These are phyloP conservation scores for Pentalonia nigronervosa DNA, from an alignment of 1,140 invertebrate genomes.

Conservation along the genomic window DNA sequence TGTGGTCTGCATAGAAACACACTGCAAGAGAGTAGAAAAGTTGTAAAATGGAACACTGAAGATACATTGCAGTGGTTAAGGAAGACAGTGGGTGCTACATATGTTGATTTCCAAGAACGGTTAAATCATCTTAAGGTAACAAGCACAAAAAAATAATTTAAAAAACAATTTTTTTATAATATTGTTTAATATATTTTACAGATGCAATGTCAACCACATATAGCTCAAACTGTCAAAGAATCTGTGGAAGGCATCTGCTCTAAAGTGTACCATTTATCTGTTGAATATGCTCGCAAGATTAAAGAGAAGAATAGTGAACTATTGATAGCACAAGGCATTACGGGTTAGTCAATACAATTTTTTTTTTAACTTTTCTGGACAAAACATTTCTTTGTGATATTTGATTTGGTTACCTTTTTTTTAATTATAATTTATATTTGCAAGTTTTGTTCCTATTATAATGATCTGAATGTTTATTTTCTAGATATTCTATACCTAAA, in stretches of 20 bases:
- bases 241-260: conserved; percentile 95
- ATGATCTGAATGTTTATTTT: no score
- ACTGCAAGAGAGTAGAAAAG: conserved; percentile 92
- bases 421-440: no score
- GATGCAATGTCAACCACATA: conserved; percentile 92
- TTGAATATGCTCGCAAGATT: conserved; percentile 90
- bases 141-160: neutral
- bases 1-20: conserved; percentile 71
- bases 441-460: no score
- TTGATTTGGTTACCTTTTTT: no score
- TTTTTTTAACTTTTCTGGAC: neutral
- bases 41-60: conserved; percentile 98
- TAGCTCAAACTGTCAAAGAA: conserved; percentile 90
- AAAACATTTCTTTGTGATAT: no score
- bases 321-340: conserved; percentile 85
- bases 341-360: conserved; percentile 64
- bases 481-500: no score
- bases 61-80: conserved; percentile 96
- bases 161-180: conserved; percentile 5
- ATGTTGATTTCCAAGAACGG: conserved; percentile 92
- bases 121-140: conserved; percentile 73
- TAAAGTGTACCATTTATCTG: conserved; percentile 92
- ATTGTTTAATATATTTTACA: conserved; percentile 64
- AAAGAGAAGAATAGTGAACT: conserved; percentile 85
- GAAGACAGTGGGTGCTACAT: conserved; percentile 91